Conservation (phyloP, 2,888 invertebrate genomes). For the Danaus chrysippus region DNA sequence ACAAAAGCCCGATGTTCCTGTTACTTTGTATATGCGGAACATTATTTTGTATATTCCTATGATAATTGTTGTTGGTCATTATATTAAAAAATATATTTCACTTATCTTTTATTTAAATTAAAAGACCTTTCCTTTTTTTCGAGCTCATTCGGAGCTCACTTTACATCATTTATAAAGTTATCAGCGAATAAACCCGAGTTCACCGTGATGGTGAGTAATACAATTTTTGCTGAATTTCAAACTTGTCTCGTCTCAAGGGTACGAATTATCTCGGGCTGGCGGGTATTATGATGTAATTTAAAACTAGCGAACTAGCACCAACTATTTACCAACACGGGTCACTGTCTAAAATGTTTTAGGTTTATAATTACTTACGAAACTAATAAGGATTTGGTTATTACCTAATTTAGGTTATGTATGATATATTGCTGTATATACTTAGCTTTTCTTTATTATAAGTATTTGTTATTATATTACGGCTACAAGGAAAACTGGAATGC, state of each 20-base stretch:
- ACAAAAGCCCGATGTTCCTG: no score
- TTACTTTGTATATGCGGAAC: no score
- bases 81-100: no score
- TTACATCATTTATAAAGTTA: neutral
- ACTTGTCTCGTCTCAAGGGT: slow-evolving; percentile 1
- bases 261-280: neutral
- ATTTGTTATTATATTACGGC: no score
- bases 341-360: neutral
- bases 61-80: no score
- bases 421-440: no score
- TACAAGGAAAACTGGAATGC: no score
- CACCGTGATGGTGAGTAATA: neutral
- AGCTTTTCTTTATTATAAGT: no score
- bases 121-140: neutral
- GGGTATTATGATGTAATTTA: slow-evolving; percentile 5
- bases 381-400: neutral
- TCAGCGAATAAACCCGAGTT: neutral
- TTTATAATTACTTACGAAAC: slow-evolving; percentile 3
- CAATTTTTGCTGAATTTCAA: slow-evolving; percentile 1
- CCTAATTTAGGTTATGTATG: neutral
- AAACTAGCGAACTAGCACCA: slow-evolving; percentile 4
- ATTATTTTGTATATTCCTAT: no score
- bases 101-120: neutral
- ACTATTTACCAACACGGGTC: neutral
- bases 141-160: neutral